Conservation (phyloP, 2,888 invertebrate species). For the Aspidiotus rigidus region DNA sequence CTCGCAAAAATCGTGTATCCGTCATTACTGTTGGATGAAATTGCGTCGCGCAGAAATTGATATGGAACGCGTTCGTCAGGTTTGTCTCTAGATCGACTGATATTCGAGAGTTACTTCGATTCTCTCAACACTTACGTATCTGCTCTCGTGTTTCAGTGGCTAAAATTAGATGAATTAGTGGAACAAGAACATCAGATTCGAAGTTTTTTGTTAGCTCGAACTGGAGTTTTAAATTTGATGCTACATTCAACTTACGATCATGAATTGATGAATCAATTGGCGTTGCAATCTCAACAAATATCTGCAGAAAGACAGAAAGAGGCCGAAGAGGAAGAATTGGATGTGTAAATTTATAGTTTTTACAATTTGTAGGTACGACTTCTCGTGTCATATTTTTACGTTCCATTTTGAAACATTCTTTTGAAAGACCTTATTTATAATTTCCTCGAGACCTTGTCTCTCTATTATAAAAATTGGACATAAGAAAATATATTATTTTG, state of each 20-base stretch:
- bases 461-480: no score
- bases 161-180: constrained; percentile 83
- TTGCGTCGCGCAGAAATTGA: constrained; percentile 87
- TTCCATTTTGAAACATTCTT: no score
- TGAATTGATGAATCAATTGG: constrained; percentile 68
- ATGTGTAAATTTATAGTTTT: background rate
- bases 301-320: constrained; percentile 9
- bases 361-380: no score
- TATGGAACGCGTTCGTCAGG: constrained; percentile 62
- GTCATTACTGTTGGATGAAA: constrained; percentile 94
- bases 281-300: constrained; percentile 19
- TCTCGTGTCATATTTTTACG: no score
- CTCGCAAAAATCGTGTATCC: constrained; percentile 81
- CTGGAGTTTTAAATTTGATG: constrained; percentile 86
- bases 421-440: no score
- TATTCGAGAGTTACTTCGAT: no score
- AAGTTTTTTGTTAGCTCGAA: constrained; percentile 61
- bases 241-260: constrained; percentile 96
- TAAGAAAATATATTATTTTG: no score
- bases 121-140: background rate
- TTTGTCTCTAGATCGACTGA: no score
- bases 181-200: constrained; percentile 87
- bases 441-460: no score
- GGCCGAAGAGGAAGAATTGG: constrained; percentile 14
- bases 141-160: constrained; percentile 70